These are phyloP conservation scores for Nipponacmea schrenckii DNA, from an alignment of 2,888 invertebrate species.

Conservation along the genomic window DNA sequence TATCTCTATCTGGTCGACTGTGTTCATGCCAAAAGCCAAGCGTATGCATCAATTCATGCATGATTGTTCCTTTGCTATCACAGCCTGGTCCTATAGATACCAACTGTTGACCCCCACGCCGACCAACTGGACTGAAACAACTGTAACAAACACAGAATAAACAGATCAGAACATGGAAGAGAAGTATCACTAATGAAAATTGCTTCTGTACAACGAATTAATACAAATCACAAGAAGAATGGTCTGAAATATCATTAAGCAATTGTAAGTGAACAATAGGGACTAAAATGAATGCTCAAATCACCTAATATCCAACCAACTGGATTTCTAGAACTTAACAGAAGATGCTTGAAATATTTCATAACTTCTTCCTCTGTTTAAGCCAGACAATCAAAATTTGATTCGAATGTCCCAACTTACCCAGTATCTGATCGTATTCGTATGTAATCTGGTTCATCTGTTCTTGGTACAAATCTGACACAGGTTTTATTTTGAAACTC, in stretches of 20 bases:
- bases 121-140: constrained; percentile 83
- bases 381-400: too few relatives aligned
- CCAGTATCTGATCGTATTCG: constrained; percentile 29
- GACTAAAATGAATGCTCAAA: too few relatives aligned
- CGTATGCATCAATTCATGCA: constrained; percentile 84
- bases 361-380: too few relatives aligned
- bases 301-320: too few relatives aligned
- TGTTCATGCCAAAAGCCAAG: constrained; percentile 88
- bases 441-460: constrained; percentile 38
- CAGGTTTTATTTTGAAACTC: constrained; percentile 42
- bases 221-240: neutral
- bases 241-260: too few relatives aligned
- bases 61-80: constrained; percentile 73
- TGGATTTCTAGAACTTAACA: too few relatives aligned
- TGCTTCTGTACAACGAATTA: neutral
- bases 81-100: constrained; percentile 74
- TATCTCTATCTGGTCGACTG: constrained; percentile 81
- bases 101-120: constrained; percentile 79
- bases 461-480: constrained; percentile 38
- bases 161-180: neutral
- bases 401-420: constrained; percentile 24
- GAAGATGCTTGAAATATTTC: too few relatives aligned
- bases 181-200: neutral
- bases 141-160: constrained; percentile 57
- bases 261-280: too few relatives aligned